A percentile compares a stretch with the other conserved stretches of the same genome.
Evolutionary conservation across 2,113 vertebrate genomes (phyloP).

Genomic region (Casuarius casuarius): DNA sequence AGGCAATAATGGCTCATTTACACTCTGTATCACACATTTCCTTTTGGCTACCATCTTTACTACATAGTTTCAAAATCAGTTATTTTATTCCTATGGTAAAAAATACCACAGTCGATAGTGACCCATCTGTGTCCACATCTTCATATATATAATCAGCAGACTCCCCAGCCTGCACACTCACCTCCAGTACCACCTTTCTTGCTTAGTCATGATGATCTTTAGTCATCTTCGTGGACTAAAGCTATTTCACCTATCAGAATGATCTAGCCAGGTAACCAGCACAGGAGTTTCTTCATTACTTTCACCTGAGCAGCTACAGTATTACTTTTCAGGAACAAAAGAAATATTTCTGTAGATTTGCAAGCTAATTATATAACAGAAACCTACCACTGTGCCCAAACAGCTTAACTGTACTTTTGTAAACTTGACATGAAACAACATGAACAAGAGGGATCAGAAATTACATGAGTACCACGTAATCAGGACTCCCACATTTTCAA

Average conservation of each 20-base stretch:
- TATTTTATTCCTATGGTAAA: not conserved
- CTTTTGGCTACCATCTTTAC: not conserved
- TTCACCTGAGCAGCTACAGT: not conserved
- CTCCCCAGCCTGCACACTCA: not conserved
- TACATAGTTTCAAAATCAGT: not conserved
- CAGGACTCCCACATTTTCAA: not conserved
- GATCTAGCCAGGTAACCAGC: not conserved
- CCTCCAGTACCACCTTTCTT: not conserved
- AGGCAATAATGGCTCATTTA: not conserved
- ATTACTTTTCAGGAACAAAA: not conserved
- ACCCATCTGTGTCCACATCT: not conserved
- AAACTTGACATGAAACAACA: not conserved
- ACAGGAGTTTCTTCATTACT: not conserved
- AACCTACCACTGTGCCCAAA: not conserved
- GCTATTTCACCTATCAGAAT: not conserved
- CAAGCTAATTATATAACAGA: rapidly evolving
- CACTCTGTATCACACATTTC: not conserved
- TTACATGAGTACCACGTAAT: not conserved
- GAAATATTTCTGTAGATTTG: not conserved
- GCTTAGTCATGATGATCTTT: not conserved
- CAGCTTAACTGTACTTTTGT: not conserved
- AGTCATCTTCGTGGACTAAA: not conserved
- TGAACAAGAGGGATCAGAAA: not conserved
- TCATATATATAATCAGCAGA: no score
- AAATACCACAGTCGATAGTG: not conserved